Conservation (phyloP, 2,797 vertebrate species). For the Platyrinchus mystaceus region DNA sequence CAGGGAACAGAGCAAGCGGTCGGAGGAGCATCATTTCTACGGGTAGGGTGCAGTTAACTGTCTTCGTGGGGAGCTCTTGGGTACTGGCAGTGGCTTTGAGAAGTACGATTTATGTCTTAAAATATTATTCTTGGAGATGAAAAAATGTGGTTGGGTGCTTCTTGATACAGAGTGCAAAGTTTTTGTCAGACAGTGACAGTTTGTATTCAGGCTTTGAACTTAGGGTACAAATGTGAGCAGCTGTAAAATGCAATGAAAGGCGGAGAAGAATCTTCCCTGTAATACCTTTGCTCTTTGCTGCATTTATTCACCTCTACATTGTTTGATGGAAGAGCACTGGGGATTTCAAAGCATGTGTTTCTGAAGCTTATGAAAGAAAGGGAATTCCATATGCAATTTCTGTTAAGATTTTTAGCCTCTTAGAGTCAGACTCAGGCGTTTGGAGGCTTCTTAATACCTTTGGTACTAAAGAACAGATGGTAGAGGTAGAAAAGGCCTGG, state of each 20-base stretch:
- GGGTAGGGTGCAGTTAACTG: constrained; percentile 32
- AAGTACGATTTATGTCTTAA: background rate
- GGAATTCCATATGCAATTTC: constrained; percentile 4
- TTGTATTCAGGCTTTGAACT: background rate
- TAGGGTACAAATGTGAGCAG: background rate
- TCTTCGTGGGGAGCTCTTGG: background rate
- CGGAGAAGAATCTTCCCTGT: background rate
- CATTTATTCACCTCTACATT: background rate
- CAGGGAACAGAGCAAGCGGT: constrained; percentile 46
- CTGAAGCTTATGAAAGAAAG: constrained; percentile 11
- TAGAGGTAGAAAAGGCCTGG: background rate
- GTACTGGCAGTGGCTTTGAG: background rate
- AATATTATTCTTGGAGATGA: background rate
- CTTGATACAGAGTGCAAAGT: background rate
- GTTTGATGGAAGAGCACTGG: background rate
- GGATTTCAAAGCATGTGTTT: constrained; percentile 1
- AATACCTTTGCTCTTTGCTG: background rate
- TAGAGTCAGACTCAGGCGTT: background rate
- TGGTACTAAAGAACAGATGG: background rate
- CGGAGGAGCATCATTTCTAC: constrained; percentile 42
- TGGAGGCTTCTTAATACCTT: background rate
- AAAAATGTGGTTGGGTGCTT: background rate
- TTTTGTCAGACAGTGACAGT: background rate
- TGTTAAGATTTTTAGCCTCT: background rate
- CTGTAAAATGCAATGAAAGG: background rate